A percentile compares a stretch with the other conserved stretches of the same genome.
Conservation (phyloP, 2,888 invertebrate genomes). For the Iphiclides podalirius region DNA sequence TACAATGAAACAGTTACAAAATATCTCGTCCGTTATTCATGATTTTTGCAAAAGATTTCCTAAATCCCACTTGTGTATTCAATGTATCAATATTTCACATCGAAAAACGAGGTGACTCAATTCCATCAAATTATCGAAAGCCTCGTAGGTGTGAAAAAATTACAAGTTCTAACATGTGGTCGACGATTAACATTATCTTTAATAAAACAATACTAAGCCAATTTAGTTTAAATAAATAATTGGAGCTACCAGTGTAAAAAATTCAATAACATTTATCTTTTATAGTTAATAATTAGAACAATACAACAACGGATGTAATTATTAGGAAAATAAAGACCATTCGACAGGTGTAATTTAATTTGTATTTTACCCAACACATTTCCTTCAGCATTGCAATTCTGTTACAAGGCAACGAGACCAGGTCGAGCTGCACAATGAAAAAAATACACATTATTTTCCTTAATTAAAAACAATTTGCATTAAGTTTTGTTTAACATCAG, state of each 20-base stretch:
- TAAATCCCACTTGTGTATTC: conserved; percentile 1
- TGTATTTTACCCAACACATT: conserved; percentile 20
- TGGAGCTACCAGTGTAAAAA: too few relatives aligned
- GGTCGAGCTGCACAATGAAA: conserved; percentile 21
- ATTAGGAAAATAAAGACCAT: conserved; percentile 15
- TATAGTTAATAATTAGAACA: neutral
- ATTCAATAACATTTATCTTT: neutral
- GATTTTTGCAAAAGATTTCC: conserved; percentile 13
- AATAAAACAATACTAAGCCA: too few relatives aligned
- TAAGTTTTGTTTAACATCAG: conserved; percentile 47
- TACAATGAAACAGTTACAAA: conserved; percentile 8
- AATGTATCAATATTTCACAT: conserved; percentile 10
- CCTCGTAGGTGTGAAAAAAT: neutral
- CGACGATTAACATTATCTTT: too few relatives aligned
- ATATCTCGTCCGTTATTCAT: conserved; percentile 5
- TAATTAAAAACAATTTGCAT: conserved; percentile 32
- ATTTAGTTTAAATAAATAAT: too few relatives aligned
- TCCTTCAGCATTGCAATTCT: conserved; percentile 20
- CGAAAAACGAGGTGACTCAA: neutral
- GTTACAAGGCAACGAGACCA: conserved; percentile 21
- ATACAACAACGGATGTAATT: conserved; percentile 10
- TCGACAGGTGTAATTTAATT: conserved; percentile 14
- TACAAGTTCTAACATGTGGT: neutral
- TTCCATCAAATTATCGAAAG: neutral
- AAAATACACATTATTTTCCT: conserved; percentile 21